Evolutionary conservation across 2,113 vertebrate genomes (phyloP).

Genomic region (Anolis carolinensis): DNA sequence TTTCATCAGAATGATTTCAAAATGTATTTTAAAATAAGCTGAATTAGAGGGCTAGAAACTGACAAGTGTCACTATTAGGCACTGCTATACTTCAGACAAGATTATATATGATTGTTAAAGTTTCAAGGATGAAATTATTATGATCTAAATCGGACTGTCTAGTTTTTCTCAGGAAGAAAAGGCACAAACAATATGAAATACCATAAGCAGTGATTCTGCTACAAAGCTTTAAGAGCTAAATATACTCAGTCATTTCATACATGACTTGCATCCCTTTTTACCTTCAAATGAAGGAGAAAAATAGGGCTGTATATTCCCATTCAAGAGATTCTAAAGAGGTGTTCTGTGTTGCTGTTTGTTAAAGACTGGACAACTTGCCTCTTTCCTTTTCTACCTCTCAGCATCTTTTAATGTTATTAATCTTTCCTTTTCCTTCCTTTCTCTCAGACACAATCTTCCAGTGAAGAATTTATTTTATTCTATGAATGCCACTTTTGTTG

Average conservation of each 20-base stretch:
- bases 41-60: not conserved
- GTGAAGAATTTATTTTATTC: constrained; percentile 10
- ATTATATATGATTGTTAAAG: not conserved
- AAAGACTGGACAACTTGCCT: not conserved
- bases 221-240: constrained; percentile 31
- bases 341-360: not conserved
- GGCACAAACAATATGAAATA: constrained; percentile 9
- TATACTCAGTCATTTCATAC: constrained; percentile 8
- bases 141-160: constrained; percentile 30
- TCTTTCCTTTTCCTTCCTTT: not conserved
- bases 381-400: not conserved
- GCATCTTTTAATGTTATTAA: not conserved
- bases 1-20: constrained; percentile 16
- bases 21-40: not conserved
- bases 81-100: not conserved
- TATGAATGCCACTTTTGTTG: not conserved
- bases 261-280: constrained; percentile 1
- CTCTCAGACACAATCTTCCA: not conserved
- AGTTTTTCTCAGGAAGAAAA: not conserved
- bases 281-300: constrained; percentile 19
- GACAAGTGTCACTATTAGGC: not conserved
- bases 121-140: constrained; percentile 46
- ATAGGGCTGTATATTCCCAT: not conserved
- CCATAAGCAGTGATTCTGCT: not conserved
- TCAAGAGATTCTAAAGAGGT: not conserved